Conservation (phyloP, 2,113 vertebrate species). For the Corythoichthys intestinalis region DNA sequence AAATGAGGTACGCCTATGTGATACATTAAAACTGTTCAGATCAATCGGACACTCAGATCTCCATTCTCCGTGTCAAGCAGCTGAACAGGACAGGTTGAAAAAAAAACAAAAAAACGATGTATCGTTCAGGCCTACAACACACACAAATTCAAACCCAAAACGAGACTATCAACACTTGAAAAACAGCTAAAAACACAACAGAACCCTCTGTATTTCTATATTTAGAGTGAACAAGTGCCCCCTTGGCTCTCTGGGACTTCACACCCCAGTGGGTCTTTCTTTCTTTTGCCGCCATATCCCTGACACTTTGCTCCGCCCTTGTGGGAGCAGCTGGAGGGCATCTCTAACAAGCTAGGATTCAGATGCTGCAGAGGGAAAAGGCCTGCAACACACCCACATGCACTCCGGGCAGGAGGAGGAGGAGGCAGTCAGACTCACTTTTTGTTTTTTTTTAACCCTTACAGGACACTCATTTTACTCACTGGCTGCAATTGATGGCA, state of each 20-base stretch:
- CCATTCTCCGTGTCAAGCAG: no score
- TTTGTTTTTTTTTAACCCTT: neutral
- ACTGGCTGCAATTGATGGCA: no score
- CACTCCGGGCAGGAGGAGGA: neutral
- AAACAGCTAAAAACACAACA: no score
- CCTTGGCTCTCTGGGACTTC: neutral
- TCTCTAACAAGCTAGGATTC: slow-evolving; percentile 44
- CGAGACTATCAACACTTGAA: no score
- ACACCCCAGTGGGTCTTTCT: neutral
- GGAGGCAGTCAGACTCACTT: neutral
- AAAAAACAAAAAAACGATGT: neutral
- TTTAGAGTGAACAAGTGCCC: neutral
- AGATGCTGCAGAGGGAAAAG: slow-evolving; percentile 30
- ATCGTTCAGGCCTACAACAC: no score
- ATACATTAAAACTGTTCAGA: no score
- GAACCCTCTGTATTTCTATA: neutral
- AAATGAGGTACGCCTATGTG: no score
- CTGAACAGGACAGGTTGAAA: no score
- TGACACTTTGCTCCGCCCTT: slow-evolving; percentile 37
- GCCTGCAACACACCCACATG: slow-evolving; percentile 7
- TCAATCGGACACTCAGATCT: no score
- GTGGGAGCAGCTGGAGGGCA: slow-evolving; percentile 46
- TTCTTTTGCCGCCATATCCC: slow-evolving; percentile 3
- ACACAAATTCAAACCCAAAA: no score
- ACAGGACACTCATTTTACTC: no score